These are phyloP conservation scores for Mesocentrotus franciscanus DNA, from an alignment of 53 echinoderm and acorn worm genomes.

Conservation along the genomic window DNA sequence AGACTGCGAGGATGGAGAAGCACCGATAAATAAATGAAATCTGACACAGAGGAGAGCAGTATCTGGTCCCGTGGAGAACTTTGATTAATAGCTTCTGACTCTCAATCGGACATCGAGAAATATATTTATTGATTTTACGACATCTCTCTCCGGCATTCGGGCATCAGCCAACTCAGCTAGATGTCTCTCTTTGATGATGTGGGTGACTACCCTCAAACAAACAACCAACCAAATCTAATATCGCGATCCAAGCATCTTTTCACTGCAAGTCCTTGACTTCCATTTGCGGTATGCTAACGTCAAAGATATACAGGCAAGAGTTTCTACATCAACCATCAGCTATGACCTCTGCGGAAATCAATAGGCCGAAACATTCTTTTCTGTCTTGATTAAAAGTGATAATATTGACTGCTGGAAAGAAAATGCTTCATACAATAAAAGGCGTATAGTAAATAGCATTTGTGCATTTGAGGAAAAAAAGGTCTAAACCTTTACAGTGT, in stretches of 20 bases:
- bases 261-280: not conserved
- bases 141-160: slow-evolving; percentile 14
- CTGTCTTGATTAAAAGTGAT: not conserved
- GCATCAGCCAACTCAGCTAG: not conserved
- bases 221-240: slow-evolving; percentile 28
- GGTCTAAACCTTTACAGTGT: not conserved
- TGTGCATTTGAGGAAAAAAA: not conserved
- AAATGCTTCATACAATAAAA: not conserved
- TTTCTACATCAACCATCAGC: not conserved
- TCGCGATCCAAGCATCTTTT: not conserved
- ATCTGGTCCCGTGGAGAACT: not conserved
- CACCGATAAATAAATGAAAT: slow-evolving; percentile 42
- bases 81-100: slow-evolving; percentile 38
- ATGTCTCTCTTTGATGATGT: not conserved
- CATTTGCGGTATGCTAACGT: not conserved
- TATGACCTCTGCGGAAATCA: not conserved
- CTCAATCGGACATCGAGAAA: slow-evolving; percentile 38
- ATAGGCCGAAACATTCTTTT: not conserved
- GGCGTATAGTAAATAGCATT: no score
- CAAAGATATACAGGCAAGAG: not conserved
- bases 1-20: not conserved
- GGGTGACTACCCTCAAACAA: slow-evolving; percentile 11
- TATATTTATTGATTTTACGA: slow-evolving; percentile 54
- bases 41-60: not conserved
- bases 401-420: not conserved